Evolutionary conservation across 2,113 vertebrate genomes (phyloP).

Genomic region (Saccopteryx bilineata): DNA sequence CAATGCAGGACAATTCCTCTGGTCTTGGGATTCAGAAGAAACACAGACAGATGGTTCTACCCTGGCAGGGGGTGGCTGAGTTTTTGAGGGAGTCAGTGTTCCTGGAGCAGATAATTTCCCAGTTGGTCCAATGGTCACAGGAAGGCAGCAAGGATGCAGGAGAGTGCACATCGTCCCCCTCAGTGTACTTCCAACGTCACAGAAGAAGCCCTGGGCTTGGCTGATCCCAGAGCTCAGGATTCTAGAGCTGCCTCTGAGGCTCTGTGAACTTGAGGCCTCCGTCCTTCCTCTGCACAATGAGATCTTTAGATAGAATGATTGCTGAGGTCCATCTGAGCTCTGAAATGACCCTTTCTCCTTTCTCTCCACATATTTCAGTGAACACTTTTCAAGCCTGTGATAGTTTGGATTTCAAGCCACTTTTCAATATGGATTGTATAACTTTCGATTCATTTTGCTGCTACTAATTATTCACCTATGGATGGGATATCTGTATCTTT

Average conservation of each 20-base stretch:
- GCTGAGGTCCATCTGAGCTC: background rate
- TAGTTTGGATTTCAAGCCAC: too few relatives aligned
- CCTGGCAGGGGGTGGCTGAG: background rate
- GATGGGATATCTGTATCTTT: background rate
- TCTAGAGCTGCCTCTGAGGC: background rate
- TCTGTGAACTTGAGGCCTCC: background rate
- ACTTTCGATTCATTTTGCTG: slow-evolving; percentile 12
- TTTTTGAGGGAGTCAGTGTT: background rate
- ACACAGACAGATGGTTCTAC: background rate
- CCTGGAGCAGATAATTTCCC: background rate
- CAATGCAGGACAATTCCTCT: background rate
- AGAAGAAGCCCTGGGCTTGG: background rate
- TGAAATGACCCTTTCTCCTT: background rate
- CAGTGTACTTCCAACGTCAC: background rate
- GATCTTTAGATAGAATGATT: background rate
- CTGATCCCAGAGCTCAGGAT: background rate
- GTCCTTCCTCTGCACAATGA: background rate
- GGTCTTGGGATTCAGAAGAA: background rate
- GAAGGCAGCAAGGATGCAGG: background rate
- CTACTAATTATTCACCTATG: background rate
- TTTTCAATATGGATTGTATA: background rate
- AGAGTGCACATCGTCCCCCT: background rate
- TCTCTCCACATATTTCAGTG: background rate
- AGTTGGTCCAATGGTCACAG: background rate
- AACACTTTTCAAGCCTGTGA: background rate